Conservation (phyloP, 1,140 invertebrate genomes). For the Anagrus nilaparvatae region DNA sequence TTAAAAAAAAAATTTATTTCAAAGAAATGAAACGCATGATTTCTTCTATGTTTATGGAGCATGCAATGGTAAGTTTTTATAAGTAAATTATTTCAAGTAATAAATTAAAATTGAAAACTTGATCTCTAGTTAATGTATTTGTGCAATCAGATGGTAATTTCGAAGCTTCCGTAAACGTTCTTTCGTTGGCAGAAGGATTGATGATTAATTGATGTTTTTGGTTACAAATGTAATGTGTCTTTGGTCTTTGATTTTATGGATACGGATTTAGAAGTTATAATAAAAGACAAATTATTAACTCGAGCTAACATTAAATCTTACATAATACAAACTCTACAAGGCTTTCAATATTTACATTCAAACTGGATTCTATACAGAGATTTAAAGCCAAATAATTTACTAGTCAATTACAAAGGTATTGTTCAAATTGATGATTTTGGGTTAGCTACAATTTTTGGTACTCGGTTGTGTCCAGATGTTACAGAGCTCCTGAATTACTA, state of each 20-base stretch:
- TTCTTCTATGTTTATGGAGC: constrained; percentile 54
- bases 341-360: constrained; percentile 89
- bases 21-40: constrained; percentile 61
- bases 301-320: constrained; percentile 94
- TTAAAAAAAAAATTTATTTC: constrained; percentile 58
- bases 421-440: constrained; percentile 99
- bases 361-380: constrained; percentile 98
- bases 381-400: constrained; percentile 97
- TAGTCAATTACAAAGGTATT: constrained; percentile 86
- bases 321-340: constrained; percentile 87
- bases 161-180: constrained; percentile 56
- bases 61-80: constrained; percentile 49
- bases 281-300: constrained; percentile 80
- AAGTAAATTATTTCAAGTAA: neutral
- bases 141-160: constrained; percentile 59
- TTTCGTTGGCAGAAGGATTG: constrained; percentile 55
- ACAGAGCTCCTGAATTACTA: constrained; percentile 87
- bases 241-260: constrained; percentile 99
- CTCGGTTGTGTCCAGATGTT: constrained; percentile 94
- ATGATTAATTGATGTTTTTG: constrained; percentile 90
- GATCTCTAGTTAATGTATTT: constrained; percentile 44
- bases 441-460: constrained; percentile 93
- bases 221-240: constrained; percentile 96
- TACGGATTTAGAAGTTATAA: constrained; percentile 92
- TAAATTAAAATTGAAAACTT: neutral